These are phyloP conservation scores for Exephanes ischioxanthus DNA, from an alignment of 2,888 invertebrate species.

Conservation along the genomic window DNA sequence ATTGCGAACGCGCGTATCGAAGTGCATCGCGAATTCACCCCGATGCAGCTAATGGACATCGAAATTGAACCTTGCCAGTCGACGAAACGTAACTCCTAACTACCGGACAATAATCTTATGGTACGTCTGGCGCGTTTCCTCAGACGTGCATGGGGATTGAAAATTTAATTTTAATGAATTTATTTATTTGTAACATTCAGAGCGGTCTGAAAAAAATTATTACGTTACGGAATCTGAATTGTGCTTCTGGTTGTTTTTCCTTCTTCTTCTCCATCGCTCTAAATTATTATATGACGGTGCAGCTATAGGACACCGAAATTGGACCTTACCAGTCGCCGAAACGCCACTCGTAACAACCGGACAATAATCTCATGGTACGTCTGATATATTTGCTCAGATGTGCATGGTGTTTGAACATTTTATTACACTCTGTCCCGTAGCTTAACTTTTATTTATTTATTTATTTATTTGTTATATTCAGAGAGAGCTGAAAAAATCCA, in stretches of 20 bases:
- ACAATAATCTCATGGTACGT: too few species aligned
- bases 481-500: too few species aligned
- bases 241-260: too few species aligned
- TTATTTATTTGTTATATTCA: too few species aligned
- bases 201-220: too few species aligned
- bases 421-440: too few species aligned
- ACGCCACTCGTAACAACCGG: neutral
- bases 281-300: neutral
- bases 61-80: neutral
- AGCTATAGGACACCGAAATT: neutral
- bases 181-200: neutral
- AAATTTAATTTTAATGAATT: neutral
- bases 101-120: neutral
- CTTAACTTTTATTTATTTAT: too few species aligned
- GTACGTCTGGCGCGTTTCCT: neutral
- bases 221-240: too few species aligned
- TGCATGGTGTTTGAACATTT: neutral
- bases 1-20: slow-evolving; percentile 26
- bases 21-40: slow-evolving; percentile 10
- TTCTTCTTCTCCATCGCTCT: too few species aligned
- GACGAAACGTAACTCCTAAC: neutral
- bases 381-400: neutral
- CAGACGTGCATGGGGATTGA: neutral
- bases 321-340: neutral
- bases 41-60: slow-evolving; percentile 9